Percentiles rank a stretch among this genome's conserved stretches.
Conservation (phyloP, 2,113 vertebrate species). For the Hydropotes inermis region DNA sequence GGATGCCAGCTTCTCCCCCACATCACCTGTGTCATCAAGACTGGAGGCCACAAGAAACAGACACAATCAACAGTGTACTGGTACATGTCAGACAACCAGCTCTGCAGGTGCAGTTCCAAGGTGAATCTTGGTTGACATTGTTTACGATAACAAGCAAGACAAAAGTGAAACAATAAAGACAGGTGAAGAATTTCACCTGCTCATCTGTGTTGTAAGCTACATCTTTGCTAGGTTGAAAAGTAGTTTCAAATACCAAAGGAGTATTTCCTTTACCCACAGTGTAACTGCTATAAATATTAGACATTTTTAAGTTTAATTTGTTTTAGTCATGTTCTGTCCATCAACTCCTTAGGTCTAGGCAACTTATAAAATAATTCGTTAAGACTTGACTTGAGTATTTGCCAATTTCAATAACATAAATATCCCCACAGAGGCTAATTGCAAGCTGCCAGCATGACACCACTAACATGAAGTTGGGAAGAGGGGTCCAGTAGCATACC, state of each 20-base stretch:
- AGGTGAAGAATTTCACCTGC: not conserved
- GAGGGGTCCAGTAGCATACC: accelerated
- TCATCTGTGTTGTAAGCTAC: not conserved
- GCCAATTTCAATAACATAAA: not conserved
- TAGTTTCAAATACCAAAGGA: not conserved
- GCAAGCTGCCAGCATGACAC: not conserved
- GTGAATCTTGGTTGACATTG: not conserved
- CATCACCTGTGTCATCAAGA: not conserved
- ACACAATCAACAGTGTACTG: not conserved
- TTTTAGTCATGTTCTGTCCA: not conserved
- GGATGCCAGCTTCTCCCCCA: not conserved
- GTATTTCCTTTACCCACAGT: not conserved
- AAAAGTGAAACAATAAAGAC: not conserved
- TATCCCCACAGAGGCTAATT: not conserved
- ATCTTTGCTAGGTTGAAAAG: not conserved
- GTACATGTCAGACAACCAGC: not conserved
- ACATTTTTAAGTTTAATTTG: not conserved
- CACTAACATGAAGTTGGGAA: not conserved
- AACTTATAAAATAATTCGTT: not conserved
- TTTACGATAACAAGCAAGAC: not conserved
- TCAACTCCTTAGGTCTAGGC: not conserved
- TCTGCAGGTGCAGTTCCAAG: not conserved
- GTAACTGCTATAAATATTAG: not conserved
- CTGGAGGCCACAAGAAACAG: not conserved
- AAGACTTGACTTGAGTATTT: not conserved